phyloP scores from a whole-genome alignment of 2,113 vertebrate species.

The Camelus bactrianus region DNA sequence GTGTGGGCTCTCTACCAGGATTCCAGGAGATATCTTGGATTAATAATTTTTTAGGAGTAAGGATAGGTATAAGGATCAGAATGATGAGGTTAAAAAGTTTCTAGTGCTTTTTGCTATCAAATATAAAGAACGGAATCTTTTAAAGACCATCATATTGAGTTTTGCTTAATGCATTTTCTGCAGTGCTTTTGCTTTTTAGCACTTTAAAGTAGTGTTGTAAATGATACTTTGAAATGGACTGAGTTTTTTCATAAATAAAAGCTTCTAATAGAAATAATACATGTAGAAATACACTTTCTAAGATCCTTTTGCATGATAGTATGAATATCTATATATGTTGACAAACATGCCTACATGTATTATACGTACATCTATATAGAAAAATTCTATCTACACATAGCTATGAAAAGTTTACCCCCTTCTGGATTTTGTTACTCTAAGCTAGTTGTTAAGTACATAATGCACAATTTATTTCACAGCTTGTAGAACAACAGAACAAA shows the following conservation, averaged over 20 bases:
- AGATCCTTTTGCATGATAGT: background rate
- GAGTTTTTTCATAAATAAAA: conserved; percentile 25
- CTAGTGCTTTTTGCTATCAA: background rate
- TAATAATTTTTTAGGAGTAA: background rate
- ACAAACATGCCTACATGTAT: background rate
- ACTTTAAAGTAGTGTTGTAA: background rate
- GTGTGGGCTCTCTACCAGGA: background rate
- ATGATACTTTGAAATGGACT: background rate
- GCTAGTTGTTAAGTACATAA: conserved; percentile 64
- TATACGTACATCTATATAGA: background rate
- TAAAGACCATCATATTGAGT: background rate
- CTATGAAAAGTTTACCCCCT: conserved; percentile 30
- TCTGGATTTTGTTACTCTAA: conserved; percentile 77
- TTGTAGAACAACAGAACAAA: conserved; percentile 82
- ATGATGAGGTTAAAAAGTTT: background rate
- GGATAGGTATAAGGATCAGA: background rate
- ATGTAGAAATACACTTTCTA: background rate
- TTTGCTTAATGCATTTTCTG: background rate
- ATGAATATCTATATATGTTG: background rate
- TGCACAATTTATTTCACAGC: conserved; percentile 81
- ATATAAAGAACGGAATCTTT: background rate
- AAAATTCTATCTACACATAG: background rate
- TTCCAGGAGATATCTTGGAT: background rate
- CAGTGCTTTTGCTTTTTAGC: background rate
- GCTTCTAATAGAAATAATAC: background rate